Percentiles rank a stretch among this genome's conserved stretches.
These are phyloP conservation scores for Felis catus DNA, from an alignment of 2,113 vertebrate species.

Conservation along the genomic window DNA sequence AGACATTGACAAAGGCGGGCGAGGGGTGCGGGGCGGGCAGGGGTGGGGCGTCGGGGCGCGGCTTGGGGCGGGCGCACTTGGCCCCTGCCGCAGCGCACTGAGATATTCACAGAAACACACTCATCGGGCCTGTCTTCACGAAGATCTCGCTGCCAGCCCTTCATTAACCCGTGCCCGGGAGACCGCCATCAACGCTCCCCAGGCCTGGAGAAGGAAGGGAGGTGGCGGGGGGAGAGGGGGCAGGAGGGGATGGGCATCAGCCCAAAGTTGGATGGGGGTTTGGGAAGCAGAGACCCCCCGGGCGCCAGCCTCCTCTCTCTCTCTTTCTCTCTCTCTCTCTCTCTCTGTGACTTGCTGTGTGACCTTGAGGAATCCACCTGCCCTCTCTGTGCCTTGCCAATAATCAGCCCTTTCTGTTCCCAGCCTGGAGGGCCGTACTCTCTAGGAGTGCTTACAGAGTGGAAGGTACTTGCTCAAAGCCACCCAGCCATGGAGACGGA, in stretches of 20 bases:
- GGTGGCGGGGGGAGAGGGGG: not conserved
- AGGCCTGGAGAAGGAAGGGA: not conserved
- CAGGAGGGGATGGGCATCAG: fast-evolving
- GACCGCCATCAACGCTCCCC: fast-evolving
- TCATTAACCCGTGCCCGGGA: not conserved
- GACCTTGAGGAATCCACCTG: not conserved
- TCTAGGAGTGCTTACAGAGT: not conserved
- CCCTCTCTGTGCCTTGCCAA: slow-evolving; percentile 23
- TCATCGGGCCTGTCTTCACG: not conserved
- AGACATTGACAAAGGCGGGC: not conserved
- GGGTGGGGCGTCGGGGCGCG: fast-evolving
- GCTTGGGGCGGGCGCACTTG: fast-evolving
- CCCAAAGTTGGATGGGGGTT: not conserved
- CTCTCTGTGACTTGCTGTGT: not conserved
- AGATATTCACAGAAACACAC: slow-evolving; percentile 39
- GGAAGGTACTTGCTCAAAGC: not conserved
- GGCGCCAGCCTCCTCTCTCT: not conserved
- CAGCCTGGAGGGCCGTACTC: not conserved
- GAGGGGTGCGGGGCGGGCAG: not conserved
- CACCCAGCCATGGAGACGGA: fast-evolving
- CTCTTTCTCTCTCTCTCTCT: no score
- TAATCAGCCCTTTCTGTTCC: not conserved
- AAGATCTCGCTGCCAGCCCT: not conserved
- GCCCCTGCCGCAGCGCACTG: not conserved
- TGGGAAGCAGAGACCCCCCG: not conserved